Conservation (phyloP, 2,888 invertebrate species). For the Micoletzkya japonica region DNA sequence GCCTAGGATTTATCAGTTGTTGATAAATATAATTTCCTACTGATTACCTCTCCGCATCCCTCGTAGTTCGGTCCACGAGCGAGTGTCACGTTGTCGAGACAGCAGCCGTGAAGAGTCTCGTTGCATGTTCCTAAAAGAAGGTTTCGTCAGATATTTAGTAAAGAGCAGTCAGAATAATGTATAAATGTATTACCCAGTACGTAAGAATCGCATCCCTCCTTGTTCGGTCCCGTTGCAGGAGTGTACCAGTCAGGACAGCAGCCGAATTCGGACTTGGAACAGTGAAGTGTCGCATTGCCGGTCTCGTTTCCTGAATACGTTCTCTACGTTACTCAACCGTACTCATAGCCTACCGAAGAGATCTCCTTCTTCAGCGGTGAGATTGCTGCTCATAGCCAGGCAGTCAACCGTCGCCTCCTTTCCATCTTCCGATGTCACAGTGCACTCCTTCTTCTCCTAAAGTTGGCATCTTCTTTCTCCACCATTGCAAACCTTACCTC, state of each 20-base stretch:
- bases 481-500: too few species aligned
- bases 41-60: constrained; percentile 72
- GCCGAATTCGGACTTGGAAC: constrained; percentile 62
- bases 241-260: constrained; percentile 65
- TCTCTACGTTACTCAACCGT: background rate
- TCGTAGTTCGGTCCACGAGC: constrained; percentile 80
- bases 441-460: constrained; percentile 27
- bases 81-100: constrained; percentile 82
- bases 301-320: constrained; percentile 36
- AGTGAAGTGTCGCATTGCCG: constrained; percentile 53
- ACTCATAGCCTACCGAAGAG: constrained; percentile 27
- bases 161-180: background rate
- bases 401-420: constrained; percentile 48
- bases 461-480: background rate
- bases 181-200: constrained; percentile 43
- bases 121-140: constrained; percentile 61
- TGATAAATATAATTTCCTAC: constrained; percentile 68
- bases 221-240: constrained; percentile 57
- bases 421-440: constrained; percentile 46
- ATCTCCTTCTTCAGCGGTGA: constrained; percentile 36
- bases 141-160: background rate
- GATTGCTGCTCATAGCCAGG: constrained; percentile 36
- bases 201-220: constrained; percentile 59
- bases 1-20: constrained; percentile 48
- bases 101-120: constrained; percentile 79